phyloP scores from a whole-genome alignment of 2,113 vertebrate species.

The Scophthalmus maximus region DNA sequence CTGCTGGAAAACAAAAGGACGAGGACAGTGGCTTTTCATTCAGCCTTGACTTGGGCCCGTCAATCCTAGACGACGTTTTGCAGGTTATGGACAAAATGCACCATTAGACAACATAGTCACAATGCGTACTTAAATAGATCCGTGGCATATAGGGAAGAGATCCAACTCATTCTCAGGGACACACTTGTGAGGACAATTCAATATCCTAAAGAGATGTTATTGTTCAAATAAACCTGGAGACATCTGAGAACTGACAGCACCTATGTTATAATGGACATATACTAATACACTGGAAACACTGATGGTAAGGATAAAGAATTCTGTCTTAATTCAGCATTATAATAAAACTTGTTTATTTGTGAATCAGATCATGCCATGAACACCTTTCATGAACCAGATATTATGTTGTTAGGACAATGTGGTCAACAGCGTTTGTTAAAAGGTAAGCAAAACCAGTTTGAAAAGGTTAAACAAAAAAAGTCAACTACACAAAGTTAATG shows the following conservation, averaged over 20 bases:
- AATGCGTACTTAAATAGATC: not conserved
- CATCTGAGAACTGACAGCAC: not conserved
- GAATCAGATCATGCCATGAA: not conserved
- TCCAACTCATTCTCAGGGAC: not conserved
- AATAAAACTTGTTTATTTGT: not conserved
- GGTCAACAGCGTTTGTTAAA: conserved; percentile 1
- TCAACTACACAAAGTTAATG: conserved; percentile 28
- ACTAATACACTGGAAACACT: not conserved
- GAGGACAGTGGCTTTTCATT: conserved; percentile 78
- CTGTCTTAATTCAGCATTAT: not conserved
- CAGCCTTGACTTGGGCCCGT: conserved; percentile 91
- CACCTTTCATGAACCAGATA: not conserved
- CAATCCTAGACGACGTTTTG: conserved; percentile 93
- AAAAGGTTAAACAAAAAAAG: conserved; percentile 8
- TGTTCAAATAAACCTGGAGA: not conserved
- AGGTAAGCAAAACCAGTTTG: not conserved
- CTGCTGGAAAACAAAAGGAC: conserved; percentile 53
- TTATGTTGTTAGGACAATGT: not conserved
- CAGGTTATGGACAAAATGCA: conserved; percentile 91
- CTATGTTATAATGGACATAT: not conserved
- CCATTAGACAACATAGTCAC: conserved; percentile 46
- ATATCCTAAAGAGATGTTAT: not conserved
- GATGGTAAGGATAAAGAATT: not conserved
- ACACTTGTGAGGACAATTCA: not conserved
- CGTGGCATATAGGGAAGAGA: not conserved